Evolutionary conservation across 1,140 invertebrate species (phyloP).

Genomic region (Heliconius hermathena): DNA sequence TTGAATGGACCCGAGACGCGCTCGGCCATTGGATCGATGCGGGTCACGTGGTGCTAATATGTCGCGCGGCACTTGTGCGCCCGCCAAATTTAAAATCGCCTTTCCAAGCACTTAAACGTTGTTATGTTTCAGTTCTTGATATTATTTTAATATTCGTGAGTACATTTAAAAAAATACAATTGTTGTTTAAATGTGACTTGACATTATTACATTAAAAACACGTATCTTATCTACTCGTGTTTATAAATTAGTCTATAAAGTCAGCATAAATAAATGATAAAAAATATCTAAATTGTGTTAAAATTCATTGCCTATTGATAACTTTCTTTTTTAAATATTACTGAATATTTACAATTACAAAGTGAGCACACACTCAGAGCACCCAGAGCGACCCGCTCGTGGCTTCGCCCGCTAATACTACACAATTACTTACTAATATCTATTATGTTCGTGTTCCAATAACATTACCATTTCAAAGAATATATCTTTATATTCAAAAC

Average conservation of each 20-base stretch:
- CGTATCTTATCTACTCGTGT: background rate
- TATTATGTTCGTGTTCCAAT: too few species aligned
- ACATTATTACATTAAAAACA: background rate
- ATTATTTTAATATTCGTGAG: background rate
- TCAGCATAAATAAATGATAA: background rate
- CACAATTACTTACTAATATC: too few species aligned
- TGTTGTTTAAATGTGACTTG: background rate
- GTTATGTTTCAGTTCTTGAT: background rate
- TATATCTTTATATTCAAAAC: too few species aligned
- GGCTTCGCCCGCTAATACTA: too few species aligned
- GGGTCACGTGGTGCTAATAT: constrained; percentile 78
- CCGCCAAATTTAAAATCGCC: constrained; percentile 60
- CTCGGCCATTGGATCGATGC: constrained; percentile 82
- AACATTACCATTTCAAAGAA: too few species aligned
- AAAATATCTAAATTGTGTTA: background rate
- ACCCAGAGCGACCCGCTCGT: too few species aligned
- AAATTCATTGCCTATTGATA: background rate
- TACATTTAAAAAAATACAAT: background rate
- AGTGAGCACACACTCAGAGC: too few species aligned
- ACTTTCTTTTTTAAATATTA: background rate
- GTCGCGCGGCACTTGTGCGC: constrained; percentile 45
- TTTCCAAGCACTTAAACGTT: background rate
- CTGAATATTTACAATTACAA: too few species aligned
- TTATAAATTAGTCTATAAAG: background rate
- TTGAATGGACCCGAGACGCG: constrained; percentile 82